Base-by-base conservation (phyloP, 2,888 invertebrate genomes). In the Ectemnius continuus region DNA sequence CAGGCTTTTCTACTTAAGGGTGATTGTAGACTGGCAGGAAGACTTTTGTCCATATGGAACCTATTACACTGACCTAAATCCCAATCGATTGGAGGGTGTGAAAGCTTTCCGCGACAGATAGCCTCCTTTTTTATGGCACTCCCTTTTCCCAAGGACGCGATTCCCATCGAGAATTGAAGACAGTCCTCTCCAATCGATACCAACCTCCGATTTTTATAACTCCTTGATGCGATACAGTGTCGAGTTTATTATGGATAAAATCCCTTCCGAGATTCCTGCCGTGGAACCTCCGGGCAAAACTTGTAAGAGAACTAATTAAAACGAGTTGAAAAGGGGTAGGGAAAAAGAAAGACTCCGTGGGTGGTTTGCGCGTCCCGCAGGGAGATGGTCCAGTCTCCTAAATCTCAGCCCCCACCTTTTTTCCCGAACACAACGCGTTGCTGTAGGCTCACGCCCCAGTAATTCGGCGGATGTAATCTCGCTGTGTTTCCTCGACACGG, bases 51-150 rank as follows among this genome's bases (percentile, higher is more conserved):
- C 81, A 75, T 78, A 70, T 69, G 79, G 79, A 80, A 83, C 81
- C 81, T 70, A 72, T 78, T 79, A 83, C 81, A 78, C 73, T 73
- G 57, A 65, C 77, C 75, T 75, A 73, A 47, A 47, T 76, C 76
- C 76, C 79, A 70, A 83, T 83, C 83, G 83, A 81, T 83, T 81
- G 84, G 79, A 67, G 47, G 11, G 63, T 66, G 78, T 72, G 74
- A 64, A 76, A 60, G 59, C 61, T 61, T 45, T 67, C 66, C 23
- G 56, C 69, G 81, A 82, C 82, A 83, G 82, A 80, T 80, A 73
- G 52, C 77, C 72, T 84, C 83, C 82, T 83, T 83, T 83, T 84
- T 83, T 84, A 84, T 52, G 59, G 78, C 62, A 58, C 81, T n/a
- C 80, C 73, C 74, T 72, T 64, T 69, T 36, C n/a, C 72, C 60